These are phyloP conservation scores for Metallyticus violacea DNA, from an alignment of 2,888 invertebrate genomes.

Conservation along the genomic window DNA sequence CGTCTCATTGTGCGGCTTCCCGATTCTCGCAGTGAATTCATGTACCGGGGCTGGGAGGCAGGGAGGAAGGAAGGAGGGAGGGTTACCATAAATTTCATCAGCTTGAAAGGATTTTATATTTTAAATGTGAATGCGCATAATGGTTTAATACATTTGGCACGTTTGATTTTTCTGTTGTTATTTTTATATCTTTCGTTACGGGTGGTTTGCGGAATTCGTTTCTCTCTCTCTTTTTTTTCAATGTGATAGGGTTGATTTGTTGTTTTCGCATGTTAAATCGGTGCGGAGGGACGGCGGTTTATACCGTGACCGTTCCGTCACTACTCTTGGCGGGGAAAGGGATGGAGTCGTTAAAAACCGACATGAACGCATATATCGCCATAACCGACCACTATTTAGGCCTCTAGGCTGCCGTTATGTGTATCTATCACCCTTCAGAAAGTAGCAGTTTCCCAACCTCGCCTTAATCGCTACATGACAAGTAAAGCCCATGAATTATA, in stretches of 20 bases:
- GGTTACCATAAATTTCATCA: constrained; percentile 13
- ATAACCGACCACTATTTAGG: neutral
- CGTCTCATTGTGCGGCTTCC: neutral
- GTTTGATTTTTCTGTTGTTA: constrained; percentile 11
- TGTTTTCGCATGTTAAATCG: neutral
- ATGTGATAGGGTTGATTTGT: neutral
- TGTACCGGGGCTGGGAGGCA: neutral
- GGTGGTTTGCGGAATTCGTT: constrained; percentile 6
- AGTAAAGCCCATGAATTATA: neutral
- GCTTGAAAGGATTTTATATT: neutral
- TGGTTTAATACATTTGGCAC: constrained; percentile 4
- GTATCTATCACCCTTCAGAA: neutral
- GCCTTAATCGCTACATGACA: neutral
- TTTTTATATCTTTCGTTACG: constrained; percentile 12
- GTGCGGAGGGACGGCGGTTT: neutral
- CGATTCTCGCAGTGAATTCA: neutral
- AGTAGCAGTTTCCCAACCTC: neutral
- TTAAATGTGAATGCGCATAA: constrained; percentile 9
- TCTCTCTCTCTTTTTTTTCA: neutral
- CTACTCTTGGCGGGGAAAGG: neutral
- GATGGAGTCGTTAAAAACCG: neutral
- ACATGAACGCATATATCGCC: neutral
- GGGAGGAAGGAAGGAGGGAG: neutral
- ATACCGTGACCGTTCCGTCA: neutral
- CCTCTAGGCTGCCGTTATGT: neutral